phyloP scores from a whole-genome alignment of 2,888 invertebrate species.

The Lysandra coridon region DNA sequence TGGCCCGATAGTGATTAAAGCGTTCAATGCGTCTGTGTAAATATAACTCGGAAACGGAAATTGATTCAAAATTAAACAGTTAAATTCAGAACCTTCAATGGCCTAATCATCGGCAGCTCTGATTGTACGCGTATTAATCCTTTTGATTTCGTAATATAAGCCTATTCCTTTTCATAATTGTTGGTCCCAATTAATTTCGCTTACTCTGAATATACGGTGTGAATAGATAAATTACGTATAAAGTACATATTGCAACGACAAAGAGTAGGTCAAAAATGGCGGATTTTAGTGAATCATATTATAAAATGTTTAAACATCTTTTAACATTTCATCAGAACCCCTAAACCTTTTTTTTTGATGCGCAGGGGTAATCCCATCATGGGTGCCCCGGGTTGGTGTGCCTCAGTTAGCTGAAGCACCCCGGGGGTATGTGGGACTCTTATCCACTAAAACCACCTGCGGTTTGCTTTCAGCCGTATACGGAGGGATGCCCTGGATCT shows the following conservation, averaged over 20 bases:
- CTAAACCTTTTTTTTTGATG: too few species aligned
- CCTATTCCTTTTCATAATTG: slow-evolving; percentile 10
- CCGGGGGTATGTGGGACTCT: too few species aligned
- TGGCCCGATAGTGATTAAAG: slow-evolving; percentile 8
- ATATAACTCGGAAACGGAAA: slow-evolving; percentile 28
- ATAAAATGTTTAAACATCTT: too few species aligned
- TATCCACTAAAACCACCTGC: too few species aligned
- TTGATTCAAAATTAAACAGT: slow-evolving; percentile 30
- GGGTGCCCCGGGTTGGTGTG: too few species aligned
- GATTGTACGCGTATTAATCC: slow-evolving; percentile 28
- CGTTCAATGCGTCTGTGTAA: slow-evolving; percentile 28
- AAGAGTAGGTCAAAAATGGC: neutral
- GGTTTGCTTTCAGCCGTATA: too few species aligned
- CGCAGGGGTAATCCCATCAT: too few species aligned
- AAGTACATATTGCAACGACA: neutral
- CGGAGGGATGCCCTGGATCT: too few species aligned
- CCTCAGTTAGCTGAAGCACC: too few species aligned
- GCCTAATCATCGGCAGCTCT: slow-evolving; percentile 30
- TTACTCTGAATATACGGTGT: neutral
- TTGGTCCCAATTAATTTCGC: slow-evolving; percentile 14
- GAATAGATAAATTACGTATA: neutral
- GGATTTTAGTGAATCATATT: neutral
- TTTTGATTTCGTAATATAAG: slow-evolving; percentile 30
- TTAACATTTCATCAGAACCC: too few species aligned
- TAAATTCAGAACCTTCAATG: slow-evolving; percentile 27